Percentiles rank a stretch among this genome's conserved stretches.
These are phyloP conservation scores for Patella ulyssiponensis DNA, from an alignment of 2,888 invertebrate genomes.

Conservation along the genomic window DNA sequence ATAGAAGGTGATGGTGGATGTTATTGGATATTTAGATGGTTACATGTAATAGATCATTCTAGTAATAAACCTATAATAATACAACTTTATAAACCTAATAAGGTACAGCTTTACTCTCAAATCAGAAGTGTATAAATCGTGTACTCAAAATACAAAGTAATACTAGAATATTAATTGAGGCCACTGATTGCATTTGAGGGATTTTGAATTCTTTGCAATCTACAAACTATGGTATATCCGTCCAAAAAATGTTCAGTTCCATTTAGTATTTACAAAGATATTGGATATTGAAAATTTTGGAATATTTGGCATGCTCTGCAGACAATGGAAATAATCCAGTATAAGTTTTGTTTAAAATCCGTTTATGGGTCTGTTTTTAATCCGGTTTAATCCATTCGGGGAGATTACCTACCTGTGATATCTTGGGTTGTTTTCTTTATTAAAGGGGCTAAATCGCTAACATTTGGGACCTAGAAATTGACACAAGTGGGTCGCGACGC, in stretches of 20 bases:
- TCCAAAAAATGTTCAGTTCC: background rate
- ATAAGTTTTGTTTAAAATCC: background rate
- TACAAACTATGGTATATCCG: background rate
- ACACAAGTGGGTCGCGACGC: too few relatives aligned
- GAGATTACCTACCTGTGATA: too few relatives aligned
- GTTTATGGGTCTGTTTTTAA: too few relatives aligned
- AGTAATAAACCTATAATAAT: conserved; percentile 43
- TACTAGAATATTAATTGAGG: background rate
- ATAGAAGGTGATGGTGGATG: conserved; percentile 44
- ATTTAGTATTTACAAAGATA: too few relatives aligned
- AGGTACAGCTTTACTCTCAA: conserved; percentile 34
- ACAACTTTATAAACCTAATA: conserved; percentile 45
- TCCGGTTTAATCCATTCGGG: too few relatives aligned
- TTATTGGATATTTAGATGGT: conserved; percentile 53
- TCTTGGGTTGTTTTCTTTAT: too few relatives aligned
- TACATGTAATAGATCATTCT: conserved; percentile 46
- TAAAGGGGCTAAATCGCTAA: too few relatives aligned
- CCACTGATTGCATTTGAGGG: background rate
- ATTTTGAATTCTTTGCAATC: background rate
- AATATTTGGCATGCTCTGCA: too few relatives aligned
- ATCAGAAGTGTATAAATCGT: too few relatives aligned
- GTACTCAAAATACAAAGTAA: too few relatives aligned
- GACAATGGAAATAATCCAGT: background rate
- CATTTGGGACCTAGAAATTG: too few relatives aligned
- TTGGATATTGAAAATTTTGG: too few relatives aligned